Evolutionary conservation across 2,797 vertebrate genomes (phyloP).

Genomic region (Oceanodroma leucorhoa): DNA sequence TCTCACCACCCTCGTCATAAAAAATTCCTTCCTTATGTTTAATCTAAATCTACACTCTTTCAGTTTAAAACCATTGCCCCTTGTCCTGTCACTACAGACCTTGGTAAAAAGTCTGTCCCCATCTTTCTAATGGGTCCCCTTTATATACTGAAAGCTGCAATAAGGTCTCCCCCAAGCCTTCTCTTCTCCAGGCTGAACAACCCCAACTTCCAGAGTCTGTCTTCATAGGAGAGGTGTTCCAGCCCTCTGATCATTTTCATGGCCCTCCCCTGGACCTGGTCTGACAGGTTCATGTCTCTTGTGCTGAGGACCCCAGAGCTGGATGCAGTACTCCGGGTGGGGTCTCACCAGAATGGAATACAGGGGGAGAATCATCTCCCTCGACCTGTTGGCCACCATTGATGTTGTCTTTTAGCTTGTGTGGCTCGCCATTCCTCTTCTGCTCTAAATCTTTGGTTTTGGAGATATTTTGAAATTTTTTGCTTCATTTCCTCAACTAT

Average conservation of each 20-base stretch:
- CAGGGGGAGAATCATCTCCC: neutral
- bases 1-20: neutral
- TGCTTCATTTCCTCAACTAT: neutral
- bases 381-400: rapidly evolving
- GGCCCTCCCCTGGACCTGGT: neutral
- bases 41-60: neutral
- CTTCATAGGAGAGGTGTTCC: neutral
- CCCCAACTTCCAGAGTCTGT: neutral
- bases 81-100: neutral
- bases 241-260: neutral
- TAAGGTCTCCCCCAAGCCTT: neutral
- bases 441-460: neutral
- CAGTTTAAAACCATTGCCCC: neutral
- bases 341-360: neutral
- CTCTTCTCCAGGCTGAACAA: neutral
- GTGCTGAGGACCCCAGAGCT: neutral
- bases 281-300: neutral
- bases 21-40: neutral
- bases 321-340: rapidly evolving
- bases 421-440: neutral
- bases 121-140: neutral
- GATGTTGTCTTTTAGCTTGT: neutral
- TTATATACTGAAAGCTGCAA: neutral
- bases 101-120: neutral
- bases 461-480: neutral